Percentiles rank a stretch among this genome's conserved stretches.
Evolutionary conservation across 2,113 vertebrate species (phyloP).

Genomic region (Girardinichthys multiradiatus): DNA sequence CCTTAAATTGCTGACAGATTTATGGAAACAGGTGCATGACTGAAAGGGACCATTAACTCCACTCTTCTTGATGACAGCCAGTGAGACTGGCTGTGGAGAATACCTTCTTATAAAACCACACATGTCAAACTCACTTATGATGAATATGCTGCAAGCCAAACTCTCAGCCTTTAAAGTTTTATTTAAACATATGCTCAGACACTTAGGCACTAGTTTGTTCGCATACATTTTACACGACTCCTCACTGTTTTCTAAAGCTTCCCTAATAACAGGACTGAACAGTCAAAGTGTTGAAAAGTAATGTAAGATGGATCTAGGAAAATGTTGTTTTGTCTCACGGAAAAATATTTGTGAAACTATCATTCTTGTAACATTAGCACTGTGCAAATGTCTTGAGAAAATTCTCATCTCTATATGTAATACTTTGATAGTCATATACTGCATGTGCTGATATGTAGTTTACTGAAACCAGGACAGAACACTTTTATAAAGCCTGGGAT

Average conservation of each 20-base stretch:
- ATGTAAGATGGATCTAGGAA: neutral
- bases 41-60: neutral
- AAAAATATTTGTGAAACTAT: no score
- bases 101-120: slow-evolving; percentile 1
- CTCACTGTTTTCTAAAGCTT: neutral
- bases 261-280: neutral
- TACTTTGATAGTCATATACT: no score
- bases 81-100: neutral
- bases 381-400: neutral
- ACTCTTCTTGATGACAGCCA: slow-evolving; percentile 1
- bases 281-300: neutral
- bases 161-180: neutral
- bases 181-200: neutral
- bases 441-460: no score
- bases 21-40: neutral
- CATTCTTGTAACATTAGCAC: no score
- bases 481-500: no score
- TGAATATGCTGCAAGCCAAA: neutral
- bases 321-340: neutral
- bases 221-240: neutral
- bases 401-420: no score
- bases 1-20: slow-evolving; percentile 1
- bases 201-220: neutral
- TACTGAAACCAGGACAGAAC: no score
- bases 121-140: neutral